Evolutionary conservation across 2,797 vertebrate species (phyloP).

Genomic region (Lepus oiostolus): DNA sequence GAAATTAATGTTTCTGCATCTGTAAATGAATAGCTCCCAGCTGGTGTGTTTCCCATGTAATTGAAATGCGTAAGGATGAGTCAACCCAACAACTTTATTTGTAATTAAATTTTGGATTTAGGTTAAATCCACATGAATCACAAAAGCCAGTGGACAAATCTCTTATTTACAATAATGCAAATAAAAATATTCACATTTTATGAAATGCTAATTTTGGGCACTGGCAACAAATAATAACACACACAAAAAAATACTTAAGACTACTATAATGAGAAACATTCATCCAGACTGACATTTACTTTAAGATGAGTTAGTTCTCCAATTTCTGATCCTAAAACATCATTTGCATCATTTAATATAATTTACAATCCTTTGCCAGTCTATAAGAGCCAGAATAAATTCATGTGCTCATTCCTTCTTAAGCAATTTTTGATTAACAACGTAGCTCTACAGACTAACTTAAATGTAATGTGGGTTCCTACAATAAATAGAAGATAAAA

Average conservation of each 20-base stretch:
- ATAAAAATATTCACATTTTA: slow-evolving; percentile 72
- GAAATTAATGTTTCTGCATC: slow-evolving; percentile 66
- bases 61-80: slow-evolving; percentile 60
- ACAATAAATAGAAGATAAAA: slow-evolving; percentile 26
- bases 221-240: slow-evolving; percentile 59
- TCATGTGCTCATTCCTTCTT: slow-evolving; percentile 61
- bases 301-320: slow-evolving; percentile 64
- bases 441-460: slow-evolving; percentile 46
- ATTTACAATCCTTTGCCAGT: slow-evolving; percentile 63
- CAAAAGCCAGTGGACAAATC: slow-evolving; percentile 74
- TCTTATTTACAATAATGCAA: slow-evolving; percentile 73
- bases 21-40: slow-evolving; percentile 52
- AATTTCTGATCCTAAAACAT: slow-evolving; percentile 75
- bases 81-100: slow-evolving; percentile 65
- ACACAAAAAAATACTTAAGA: slow-evolving; percentile 69
- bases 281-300: slow-evolving; percentile 66
- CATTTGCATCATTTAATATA: slow-evolving; percentile 68
- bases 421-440: slow-evolving; percentile 77
- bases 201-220: slow-evolving; percentile 79
- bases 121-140: slow-evolving; percentile 76
- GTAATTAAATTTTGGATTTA: slow-evolving; percentile 82
- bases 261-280: slow-evolving; percentile 74
- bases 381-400: slow-evolving; percentile 62
- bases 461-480: slow-evolving; percentile 66
- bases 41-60: slow-evolving; percentile 58